phyloP scores from a whole-genome alignment of 2,113 vertebrate species.

The Pollachius pollachius region DNA sequence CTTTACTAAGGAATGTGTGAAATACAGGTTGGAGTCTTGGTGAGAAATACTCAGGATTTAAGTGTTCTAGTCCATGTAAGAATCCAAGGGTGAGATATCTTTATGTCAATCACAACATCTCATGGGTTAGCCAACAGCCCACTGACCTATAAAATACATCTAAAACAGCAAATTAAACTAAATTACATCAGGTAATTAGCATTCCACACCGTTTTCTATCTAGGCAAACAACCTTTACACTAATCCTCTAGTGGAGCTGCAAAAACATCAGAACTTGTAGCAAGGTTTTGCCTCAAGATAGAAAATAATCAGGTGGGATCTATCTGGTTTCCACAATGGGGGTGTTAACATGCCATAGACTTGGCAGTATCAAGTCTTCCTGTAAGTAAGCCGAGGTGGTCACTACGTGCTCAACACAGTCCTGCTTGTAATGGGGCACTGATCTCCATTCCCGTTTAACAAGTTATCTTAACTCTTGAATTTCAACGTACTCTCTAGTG shows the following conservation, averaged over 20 bases:
- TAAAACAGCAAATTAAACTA: background rate
- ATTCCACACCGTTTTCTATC: too few species aligned
- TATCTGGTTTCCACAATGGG: background rate
- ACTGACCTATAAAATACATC: background rate
- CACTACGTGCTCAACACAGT: background rate
- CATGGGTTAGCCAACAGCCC: background rate
- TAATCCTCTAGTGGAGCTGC: too few species aligned
- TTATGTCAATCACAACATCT: background rate
- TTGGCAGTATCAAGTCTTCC: background rate
- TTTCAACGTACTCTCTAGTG: constrained; percentile 1
- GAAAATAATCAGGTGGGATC: background rate
- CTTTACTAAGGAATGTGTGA: too few species aligned
- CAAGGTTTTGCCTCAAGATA: too few species aligned
- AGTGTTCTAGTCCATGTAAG: background rate
- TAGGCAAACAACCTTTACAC: too few species aligned
- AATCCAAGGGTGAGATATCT: background rate
- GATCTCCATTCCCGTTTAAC: constrained; percentile 17
- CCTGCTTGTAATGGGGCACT: constrained; percentile 1
- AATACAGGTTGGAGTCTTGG: too few species aligned
- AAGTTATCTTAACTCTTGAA: constrained; percentile 11
- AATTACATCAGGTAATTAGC: background rate
- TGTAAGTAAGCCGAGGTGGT: constrained; percentile 2
- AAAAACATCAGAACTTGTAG: too few species aligned
- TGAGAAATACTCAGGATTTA: too few species aligned
- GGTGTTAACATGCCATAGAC: background rate